phyloP scores from a whole-genome alignment of 1,140 invertebrate genomes.

The Drosophila parabipectinata region DNA sequence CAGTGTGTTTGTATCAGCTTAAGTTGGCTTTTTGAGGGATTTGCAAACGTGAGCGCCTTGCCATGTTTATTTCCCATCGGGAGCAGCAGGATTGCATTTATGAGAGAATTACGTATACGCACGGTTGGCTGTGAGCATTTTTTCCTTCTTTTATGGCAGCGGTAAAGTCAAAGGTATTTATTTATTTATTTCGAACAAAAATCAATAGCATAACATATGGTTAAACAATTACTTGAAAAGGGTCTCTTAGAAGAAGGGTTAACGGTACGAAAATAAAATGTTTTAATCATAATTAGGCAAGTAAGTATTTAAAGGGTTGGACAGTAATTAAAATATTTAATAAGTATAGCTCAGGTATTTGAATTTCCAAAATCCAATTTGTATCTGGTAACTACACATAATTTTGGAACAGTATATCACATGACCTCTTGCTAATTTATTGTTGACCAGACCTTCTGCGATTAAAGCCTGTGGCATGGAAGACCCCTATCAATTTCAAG shows the following conservation, averaged over 20 bases:
- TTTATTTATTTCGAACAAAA: slow-evolving; percentile 34
- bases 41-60: slow-evolving; percentile 33
- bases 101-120: slow-evolving; percentile 48
- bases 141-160: slow-evolving; percentile 15
- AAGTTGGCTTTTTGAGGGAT: slow-evolving; percentile 60
- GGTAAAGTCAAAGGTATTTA: slow-evolving; percentile 22
- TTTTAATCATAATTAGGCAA: neutral
- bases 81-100: slow-evolving; percentile 41
- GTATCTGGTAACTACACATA: neutral
- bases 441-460: slow-evolving; percentile 4
- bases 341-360: neutral
- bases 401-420: neutral
- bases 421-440: slow-evolving; percentile 5
- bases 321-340: no score
- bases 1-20: slow-evolving; percentile 49
- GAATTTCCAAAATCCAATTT: neutral
- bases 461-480: neutral
- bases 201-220: slow-evolving; percentile 11
- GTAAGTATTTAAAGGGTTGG: neutral
- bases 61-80: slow-evolving; percentile 36
- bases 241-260: neutral
- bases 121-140: slow-evolving; percentile 11
- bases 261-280: no score
- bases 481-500: slow-evolving; percentile 32
- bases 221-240: slow-evolving; percentile 17